Evolutionary conservation across 2,888 invertebrate genomes (phyloP), one percentile per base, ranked within the genome.

Genomic region (Drosophila prostipennis): DNA sequence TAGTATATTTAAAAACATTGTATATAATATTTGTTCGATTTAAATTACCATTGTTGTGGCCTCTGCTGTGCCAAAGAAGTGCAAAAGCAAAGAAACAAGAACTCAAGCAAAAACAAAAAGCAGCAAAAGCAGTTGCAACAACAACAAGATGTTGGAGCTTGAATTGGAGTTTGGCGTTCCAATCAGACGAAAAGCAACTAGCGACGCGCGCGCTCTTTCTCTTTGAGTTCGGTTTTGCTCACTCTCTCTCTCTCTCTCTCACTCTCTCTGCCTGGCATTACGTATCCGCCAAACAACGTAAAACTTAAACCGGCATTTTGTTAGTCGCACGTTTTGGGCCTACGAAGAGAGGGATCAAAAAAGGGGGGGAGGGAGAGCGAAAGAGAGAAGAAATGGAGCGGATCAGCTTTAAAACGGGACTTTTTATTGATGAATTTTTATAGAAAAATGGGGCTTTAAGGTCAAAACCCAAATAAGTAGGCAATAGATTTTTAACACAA

Each of bases 131-230:
- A 39, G 26, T 26, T 26, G 19, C 63, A 56, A 67, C 49, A 54
- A 58, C 56, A 42, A 46, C 36, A 48, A 37, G 57, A 34, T 43
- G 11, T 16, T 56, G 16, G 57, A 56, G 57, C 46, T 46, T 11
- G 29, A 46, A 16, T 32, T 46, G 32, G 46, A 45, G 26, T 26
- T 52, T 19, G 49, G 34, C 39, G 70, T 43, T 56, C 71, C 40
- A 58, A 52, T 58, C 71, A 58, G 59, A 45, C 71, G 40, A 57
- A 58, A 58, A 42, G 40, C 53, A 80, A 84, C 84, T 64, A 58
- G 69, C 60, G 87, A 78, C 80, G 84, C 80, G 79, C 86, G 78
- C 84, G 78, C 81, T 86, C 80, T 80, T 81, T 52, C 56, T 39
- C 61, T 26, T 26, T 26, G 26, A 26, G 26, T 26, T 26, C 6